Base-by-base conservation (phyloP, 2,888 invertebrate genomes). In the Sesia apiformis region DNA sequence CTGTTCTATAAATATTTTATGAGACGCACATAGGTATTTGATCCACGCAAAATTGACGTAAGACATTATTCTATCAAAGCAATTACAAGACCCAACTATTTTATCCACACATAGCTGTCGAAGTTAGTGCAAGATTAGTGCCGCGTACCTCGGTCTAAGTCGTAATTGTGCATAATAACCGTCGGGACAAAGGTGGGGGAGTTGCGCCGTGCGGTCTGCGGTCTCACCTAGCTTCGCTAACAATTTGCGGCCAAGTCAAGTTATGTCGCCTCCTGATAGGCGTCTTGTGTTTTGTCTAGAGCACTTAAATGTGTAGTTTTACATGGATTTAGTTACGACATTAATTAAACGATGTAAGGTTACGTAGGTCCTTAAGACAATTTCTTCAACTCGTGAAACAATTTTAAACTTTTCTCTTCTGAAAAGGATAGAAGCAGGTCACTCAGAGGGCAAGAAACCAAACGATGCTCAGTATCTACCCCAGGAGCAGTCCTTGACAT, bases 161-260 rank as follows among this genome's bases (percentile, higher is more conserved):
- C 73, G 75, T 85, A 86, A 85, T 86, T 83, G 81, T 70, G 69
- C 81, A 81, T 82, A 86, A 83, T 85, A 84, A 84, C 72, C 67
- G 76, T 62, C 68, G 64, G 71, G 70, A 76, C 78, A 78, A 77
- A 80, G 79, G 78, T 71, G 56, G 55, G 49, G 69, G 72, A 74
- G 69, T 77, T 76, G 71, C 71, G 70, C 67, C 67, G 68, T 39
- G 56, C 60, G 69, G 71, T 71, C 60, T 74, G 81, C 66, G 81
- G 81, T 74, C 66, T 57, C 68, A 63, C 70, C 72, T 71, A 61
- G 70, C 76, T 74, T 63, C 72, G 69, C 63, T 67, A 84, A 84
- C 81, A 79, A 84, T 85, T 84, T 81, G 84, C 67, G 81, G 82
- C 62, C 60, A 63, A 61, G 69, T 64, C 60, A 67, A 78, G 78